Conservation (phyloP, 1,140 invertebrate species). For the Drosophila virilis region DNA sequence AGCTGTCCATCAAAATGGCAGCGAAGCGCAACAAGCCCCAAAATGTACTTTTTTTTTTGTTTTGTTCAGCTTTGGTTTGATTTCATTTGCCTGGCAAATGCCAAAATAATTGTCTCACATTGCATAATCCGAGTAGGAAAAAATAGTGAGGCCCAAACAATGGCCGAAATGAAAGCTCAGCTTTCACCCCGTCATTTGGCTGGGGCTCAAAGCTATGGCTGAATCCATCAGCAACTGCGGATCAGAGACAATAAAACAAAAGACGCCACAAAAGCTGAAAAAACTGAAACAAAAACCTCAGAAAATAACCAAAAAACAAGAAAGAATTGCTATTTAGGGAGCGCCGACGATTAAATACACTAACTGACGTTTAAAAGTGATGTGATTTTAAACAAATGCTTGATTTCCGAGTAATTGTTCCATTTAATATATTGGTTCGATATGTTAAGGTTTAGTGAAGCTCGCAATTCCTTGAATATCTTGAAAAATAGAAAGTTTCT, state of each 20-base stretch:
- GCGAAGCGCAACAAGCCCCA: conserved; percentile 59
- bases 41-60: conserved; percentile 20
- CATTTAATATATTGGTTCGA: too few species aligned
- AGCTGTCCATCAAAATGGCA: conserved; percentile 73
- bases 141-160: conserved; percentile 19
- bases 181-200: conserved; percentile 34
- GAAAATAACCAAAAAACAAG: conserved; percentile 16
- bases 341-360: too few species aligned
- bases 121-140: conserved; percentile 43
- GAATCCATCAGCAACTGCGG: conserved; percentile 65
- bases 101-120: conserved; percentile 58
- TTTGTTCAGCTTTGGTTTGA: conserved; percentile 32
- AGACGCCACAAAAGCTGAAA: conserved; percentile 11
- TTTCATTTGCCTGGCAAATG: conserved; percentile 30
- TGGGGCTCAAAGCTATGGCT: conserved; percentile 17
- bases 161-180: conserved; percentile 43
- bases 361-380: too few species aligned
- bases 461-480: too few species aligned
- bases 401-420: too few species aligned
- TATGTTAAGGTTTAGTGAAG: too few species aligned
- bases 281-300: conserved; percentile 15
- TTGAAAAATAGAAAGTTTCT: too few species aligned
- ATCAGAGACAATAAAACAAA: conserved; percentile 48
- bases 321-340: background rate
- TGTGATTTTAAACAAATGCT: too few species aligned